A percentile compares a stretch with the other conserved stretches of the same genome.
phyloP scores from a whole-genome alignment of 1,140 invertebrate genomes.

The Copidosoma floridanum region DNA sequence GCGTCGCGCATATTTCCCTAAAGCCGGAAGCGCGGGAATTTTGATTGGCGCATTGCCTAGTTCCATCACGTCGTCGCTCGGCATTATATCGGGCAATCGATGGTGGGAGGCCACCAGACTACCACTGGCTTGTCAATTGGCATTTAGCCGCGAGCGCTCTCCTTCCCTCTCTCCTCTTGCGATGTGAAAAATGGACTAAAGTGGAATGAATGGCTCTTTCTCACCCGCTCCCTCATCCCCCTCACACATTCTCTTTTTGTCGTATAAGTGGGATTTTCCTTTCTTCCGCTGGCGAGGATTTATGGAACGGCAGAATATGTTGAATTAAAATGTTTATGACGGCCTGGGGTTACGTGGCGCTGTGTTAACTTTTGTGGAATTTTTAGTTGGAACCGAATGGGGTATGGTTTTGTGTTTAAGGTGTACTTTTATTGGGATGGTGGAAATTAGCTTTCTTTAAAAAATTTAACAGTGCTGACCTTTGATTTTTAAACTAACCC shows the following conservation, averaged over 20 bases:
- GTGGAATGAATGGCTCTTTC: background rate
- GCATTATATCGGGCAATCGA: constrained; percentile 7
- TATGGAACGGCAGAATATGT: background rate
- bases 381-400: no score
- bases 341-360: no score
- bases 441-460: no score
- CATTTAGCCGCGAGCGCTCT: background rate
- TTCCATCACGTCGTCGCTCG: background rate
- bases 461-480: no score
- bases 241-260: no score
- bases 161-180: no score
- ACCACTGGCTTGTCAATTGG: background rate
- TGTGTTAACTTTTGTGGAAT: no score
- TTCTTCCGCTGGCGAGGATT: background rate
- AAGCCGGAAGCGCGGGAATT: background rate
- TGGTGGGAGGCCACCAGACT: no score
- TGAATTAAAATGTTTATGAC: no score
- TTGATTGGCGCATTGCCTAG: background rate
- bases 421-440: no score
- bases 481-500: no score
- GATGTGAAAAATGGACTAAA: constrained; percentile 4
- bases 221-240: background rate
- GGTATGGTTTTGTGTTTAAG: no score
- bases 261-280: background rate
- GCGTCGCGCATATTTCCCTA: background rate